Percentiles rank a stretch among this genome's conserved stretches.
Evolutionary conservation across 2,888 invertebrate species (phyloP).

Genomic region (Acleris emargana): DNA sequence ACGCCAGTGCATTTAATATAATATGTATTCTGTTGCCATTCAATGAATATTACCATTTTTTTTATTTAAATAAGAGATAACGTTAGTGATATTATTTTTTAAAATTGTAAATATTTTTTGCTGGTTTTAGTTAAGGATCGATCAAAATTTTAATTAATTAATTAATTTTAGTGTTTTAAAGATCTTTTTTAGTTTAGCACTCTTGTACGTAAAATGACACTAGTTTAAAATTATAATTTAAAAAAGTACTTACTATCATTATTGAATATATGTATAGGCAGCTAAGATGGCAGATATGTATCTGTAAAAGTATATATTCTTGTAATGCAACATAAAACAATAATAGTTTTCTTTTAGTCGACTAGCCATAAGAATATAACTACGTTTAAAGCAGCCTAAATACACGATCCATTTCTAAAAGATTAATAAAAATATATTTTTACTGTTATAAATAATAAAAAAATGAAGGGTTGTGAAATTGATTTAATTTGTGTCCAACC

Average conservation of each 20-base stretch:
- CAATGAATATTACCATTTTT: conserved; percentile 30
- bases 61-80: conserved; percentile 17
- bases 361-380: background rate
- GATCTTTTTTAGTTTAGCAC: conserved; percentile 14
- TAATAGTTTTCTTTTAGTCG: background rate
- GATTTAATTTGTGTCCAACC: no score
- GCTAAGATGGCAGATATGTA: background rate
- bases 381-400: background rate
- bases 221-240: conserved; percentile 1
- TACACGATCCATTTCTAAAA: no score
- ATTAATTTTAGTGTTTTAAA: conserved; percentile 13
- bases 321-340: background rate
- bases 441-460: no score
- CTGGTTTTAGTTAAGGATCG: background rate
- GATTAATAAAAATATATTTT: no score
- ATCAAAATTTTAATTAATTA: background rate
- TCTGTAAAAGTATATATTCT: background rate
- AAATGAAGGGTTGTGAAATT: no score
- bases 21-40: conserved; percentile 24
- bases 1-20: conserved; percentile 34
- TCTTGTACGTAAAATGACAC: conserved; percentile 19
- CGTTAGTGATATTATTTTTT: conserved; percentile 35
- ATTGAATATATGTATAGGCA: conserved; percentile 10
- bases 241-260: conserved; percentile 25
- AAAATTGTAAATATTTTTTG: conserved; percentile 30